Evolutionary conservation across 2,113 vertebrate genomes (phyloP).

Genomic region (Tyto alba): DNA sequence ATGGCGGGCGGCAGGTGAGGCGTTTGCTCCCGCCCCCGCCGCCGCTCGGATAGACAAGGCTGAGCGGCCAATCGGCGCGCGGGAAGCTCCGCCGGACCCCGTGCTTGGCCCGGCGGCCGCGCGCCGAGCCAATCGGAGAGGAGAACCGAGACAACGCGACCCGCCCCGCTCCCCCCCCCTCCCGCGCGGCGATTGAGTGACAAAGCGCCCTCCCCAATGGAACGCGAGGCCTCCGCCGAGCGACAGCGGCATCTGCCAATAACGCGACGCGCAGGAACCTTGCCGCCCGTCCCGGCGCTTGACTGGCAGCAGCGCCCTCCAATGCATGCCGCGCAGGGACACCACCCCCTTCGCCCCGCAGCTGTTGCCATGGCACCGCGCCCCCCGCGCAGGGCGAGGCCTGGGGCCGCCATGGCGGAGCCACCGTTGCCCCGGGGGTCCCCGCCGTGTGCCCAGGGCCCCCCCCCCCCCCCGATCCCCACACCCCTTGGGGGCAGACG

Average conservation of each 20-base stretch:
- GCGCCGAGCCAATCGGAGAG: neutral
- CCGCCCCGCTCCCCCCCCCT: too few species aligned
- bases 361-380: neutral
- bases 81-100: fast-evolving
- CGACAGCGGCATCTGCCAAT: fast-evolving
- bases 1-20: fast-evolving
- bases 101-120: neutral
- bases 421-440: neutral
- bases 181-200: fast-evolving
- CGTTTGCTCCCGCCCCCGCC: neutral
- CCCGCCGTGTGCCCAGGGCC: fast-evolving
- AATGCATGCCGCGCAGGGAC: neutral
- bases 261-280: fast-evolving
- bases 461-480: fast-evolving
- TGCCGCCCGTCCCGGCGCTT: neutral
- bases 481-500: too few species aligned
- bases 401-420: neutral
- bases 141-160: fast-evolving
- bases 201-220: fast-evolving
- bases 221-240: fast-evolving
- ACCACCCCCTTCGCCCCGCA: neutral
- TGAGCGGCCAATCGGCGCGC: fast-evolving
- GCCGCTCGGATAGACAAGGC: neutral
- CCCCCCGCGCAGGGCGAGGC: neutral
- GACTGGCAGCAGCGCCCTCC: neutral